These are phyloP conservation scores for Nannobrachium achirus DNA, from an alignment of 2,113 vertebrate species.

Conservation along the genomic window DNA sequence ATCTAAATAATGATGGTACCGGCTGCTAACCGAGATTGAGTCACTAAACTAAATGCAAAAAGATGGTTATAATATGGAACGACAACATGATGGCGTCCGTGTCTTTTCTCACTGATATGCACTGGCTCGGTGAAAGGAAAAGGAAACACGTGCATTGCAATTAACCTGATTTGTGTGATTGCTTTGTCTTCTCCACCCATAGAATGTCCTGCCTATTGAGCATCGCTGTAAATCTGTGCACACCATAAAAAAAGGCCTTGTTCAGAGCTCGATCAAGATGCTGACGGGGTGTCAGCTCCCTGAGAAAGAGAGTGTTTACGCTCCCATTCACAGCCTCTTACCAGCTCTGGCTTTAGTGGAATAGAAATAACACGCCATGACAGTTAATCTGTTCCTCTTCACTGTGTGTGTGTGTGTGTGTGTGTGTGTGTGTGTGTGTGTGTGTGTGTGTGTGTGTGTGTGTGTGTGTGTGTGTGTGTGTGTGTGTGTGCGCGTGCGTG, in stretches of 20 bases:
- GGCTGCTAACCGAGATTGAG: no score
- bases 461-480: not conserved
- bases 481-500: not conserved
- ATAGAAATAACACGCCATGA: constrained; percentile 20
- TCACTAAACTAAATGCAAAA: no score
- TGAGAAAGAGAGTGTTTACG: constrained; percentile 21
- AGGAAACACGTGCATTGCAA: no score
- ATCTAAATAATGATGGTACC: no score
- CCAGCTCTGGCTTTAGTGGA: constrained; percentile 14
- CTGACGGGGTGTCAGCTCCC: constrained; percentile 8
- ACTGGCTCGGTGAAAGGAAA: no score
- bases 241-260: constrained; percentile 16
- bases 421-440: constrained; percentile 2
- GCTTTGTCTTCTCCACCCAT: not conserved
- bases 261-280: constrained; percentile 21
- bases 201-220: constrained; percentile 18
- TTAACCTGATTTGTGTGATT: not conserved
- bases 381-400: constrained; percentile 25
- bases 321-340: constrained; percentile 8
- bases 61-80: no score
- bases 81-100: no score
- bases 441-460: not conserved
- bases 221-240: not conserved
- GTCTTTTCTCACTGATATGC: no score
- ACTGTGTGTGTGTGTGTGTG: not conserved